Percentiles rank a stretch among this genome's conserved stretches.
phyloP scores from a whole-genome alignment of 2,888 invertebrate genomes.

The Ischnura elegans region DNA sequence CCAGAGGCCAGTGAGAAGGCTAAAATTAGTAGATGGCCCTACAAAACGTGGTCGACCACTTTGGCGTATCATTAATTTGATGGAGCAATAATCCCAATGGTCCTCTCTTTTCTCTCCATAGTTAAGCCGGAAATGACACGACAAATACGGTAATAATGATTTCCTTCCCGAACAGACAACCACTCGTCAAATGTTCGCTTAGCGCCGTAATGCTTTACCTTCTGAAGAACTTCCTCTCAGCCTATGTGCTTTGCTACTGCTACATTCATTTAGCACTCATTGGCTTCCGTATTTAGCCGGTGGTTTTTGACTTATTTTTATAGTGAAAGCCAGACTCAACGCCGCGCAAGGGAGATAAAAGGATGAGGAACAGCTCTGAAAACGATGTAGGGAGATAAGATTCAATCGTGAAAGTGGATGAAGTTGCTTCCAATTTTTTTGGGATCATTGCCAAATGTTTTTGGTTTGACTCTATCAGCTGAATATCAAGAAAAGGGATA shows the following conservation, averaged over 20 bases:
- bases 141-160: not conserved
- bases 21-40: too few species aligned
- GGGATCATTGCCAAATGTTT: not conserved
- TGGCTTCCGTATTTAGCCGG: not conserved
- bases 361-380: not conserved
- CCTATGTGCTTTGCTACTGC: not conserved
- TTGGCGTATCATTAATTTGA: too few species aligned
- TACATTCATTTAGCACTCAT: not conserved
- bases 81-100: not conserved
- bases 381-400: too few species aligned
- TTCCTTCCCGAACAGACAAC: not conserved
- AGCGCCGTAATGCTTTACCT: not conserved
- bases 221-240: not conserved
- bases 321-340: not conserved
- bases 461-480: not conserved
- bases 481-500: not conserved
- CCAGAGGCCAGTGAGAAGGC: too few species aligned
- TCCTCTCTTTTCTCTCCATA: not conserved
- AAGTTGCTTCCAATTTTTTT: not conserved
- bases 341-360: not conserved
- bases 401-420: conserved; percentile 13
- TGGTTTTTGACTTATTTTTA: not conserved
- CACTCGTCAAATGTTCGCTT: not conserved
- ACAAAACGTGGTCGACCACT: too few species aligned
- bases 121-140: not conserved